Conservation (phyloP, 2,797 vertebrate species). For the Macrochelys suwanniensis region DNA sequence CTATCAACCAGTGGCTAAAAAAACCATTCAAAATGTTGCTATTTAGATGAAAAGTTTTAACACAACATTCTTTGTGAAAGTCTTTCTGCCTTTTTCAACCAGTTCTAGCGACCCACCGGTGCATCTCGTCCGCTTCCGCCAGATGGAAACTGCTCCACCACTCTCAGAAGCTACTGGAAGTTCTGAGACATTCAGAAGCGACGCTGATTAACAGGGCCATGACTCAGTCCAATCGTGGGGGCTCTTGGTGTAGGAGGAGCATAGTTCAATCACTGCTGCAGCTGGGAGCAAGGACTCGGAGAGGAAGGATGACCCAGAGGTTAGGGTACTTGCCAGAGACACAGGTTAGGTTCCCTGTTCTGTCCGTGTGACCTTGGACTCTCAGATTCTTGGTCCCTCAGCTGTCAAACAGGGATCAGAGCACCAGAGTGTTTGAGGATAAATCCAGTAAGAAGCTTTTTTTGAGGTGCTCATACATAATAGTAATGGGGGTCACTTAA, state of each 20-base stretch:
- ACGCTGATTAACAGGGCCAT: not conserved
- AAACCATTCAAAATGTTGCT: not conserved
- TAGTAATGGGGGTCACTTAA: not conserved
- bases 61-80: not conserved
- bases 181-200: not conserved
- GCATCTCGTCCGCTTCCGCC: not conserved
- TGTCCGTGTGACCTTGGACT: not conserved
- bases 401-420: not conserved
- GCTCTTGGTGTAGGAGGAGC: not conserved
- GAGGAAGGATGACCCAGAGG: not conserved
- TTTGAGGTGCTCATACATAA: not conserved
- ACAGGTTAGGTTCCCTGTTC: not conserved
- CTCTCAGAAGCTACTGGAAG: not conserved
- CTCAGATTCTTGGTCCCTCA: not conserved
- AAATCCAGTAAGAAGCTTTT: not conserved
- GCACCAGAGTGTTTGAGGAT: not conserved
- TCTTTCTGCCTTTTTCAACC: not conserved
- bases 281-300: too few species aligned
- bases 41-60: not conserved
- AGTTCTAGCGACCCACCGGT: not conserved
- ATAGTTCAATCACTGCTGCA: not conserved
- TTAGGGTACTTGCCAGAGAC: not conserved
- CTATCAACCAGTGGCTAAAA: not conserved
- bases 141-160: not conserved
- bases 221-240: not conserved